Conservation (phyloP, 2,113 vertebrate genomes). For the Anhinga anhinga region DNA sequence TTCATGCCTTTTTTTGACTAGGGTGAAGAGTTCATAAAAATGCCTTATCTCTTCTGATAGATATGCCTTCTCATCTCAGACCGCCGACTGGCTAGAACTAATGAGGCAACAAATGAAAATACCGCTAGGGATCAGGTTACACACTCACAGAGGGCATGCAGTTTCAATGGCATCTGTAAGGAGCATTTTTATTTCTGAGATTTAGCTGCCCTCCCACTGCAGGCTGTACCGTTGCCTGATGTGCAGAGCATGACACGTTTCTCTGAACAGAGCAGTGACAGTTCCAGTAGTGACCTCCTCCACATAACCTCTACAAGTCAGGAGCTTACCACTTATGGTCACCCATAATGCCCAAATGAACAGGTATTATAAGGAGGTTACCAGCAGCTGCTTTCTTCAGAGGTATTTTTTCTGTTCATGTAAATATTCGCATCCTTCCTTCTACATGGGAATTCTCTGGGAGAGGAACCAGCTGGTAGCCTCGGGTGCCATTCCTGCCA, state of each 20-base stretch:
- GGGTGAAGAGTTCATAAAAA: background rate
- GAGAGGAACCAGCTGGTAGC: background rate
- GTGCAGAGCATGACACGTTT: background rate
- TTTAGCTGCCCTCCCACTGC: background rate
- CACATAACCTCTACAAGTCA: background rate
- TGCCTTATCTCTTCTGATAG: background rate
- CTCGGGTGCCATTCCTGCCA: background rate
- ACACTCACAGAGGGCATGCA: background rate
- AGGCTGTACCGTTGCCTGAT: background rate
- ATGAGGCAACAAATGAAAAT: background rate
- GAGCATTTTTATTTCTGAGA: background rate
- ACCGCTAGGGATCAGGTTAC: background rate
- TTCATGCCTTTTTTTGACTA: background rate
- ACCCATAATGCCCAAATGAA: rapidly evolving
- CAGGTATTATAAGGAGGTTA: no score
- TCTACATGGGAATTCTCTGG: background rate
- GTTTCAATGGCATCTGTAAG: background rate
- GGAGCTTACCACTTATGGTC: background rate
- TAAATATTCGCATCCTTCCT: background rate
- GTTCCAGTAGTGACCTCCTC: background rate
- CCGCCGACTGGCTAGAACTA: background rate
- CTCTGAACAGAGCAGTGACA: background rate
- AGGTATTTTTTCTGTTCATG: background rate
- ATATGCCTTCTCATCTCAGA: background rate
- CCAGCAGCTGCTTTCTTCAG: background rate